Percentiles rank a stretch among this genome's conserved stretches.
phyloP scores from a whole-genome alignment of 2,113 vertebrate species.

The Tricholaema leucomelas region DNA sequence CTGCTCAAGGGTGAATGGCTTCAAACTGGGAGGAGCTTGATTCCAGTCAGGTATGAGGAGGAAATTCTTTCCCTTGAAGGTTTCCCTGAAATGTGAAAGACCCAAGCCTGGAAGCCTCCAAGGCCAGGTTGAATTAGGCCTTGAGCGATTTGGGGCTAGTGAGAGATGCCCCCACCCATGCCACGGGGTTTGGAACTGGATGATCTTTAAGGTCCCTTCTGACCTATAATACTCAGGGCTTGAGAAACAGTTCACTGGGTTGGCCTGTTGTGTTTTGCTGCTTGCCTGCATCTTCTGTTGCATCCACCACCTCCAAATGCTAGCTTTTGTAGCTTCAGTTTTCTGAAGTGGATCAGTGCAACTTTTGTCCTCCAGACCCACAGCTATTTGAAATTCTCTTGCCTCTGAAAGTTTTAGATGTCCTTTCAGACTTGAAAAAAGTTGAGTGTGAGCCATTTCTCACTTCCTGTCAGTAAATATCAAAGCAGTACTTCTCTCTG shows the following conservation, averaged over 20 bases:
- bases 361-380: not conserved
- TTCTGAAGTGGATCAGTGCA: not conserved
- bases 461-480: constrained; percentile 57
- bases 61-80: too few relatives aligned
- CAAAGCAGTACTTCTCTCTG: constrained; percentile 17
- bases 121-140: too few relatives aligned
- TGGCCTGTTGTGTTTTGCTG: not conserved
- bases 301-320: not conserved
- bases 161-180: too few relatives aligned
- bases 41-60: too few relatives aligned
- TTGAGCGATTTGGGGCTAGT: too few relatives aligned
- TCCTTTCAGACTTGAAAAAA: constrained; percentile 7
- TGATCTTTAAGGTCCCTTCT: too few relatives aligned
- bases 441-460: constrained; percentile 45
- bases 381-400: not conserved
- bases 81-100: too few relatives aligned
- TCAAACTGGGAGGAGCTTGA: too few relatives aligned
- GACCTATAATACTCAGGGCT: not conserved
- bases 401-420: constrained; percentile 37
- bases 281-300: not conserved
- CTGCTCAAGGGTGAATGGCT: not conserved
- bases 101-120: too few relatives aligned
- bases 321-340: not conserved
- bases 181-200: too few relatives aligned
- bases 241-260: not conserved